Evolutionary conservation across 2,797 vertebrate species (phyloP).

Genomic region (Propithecus perrieri): DNA sequence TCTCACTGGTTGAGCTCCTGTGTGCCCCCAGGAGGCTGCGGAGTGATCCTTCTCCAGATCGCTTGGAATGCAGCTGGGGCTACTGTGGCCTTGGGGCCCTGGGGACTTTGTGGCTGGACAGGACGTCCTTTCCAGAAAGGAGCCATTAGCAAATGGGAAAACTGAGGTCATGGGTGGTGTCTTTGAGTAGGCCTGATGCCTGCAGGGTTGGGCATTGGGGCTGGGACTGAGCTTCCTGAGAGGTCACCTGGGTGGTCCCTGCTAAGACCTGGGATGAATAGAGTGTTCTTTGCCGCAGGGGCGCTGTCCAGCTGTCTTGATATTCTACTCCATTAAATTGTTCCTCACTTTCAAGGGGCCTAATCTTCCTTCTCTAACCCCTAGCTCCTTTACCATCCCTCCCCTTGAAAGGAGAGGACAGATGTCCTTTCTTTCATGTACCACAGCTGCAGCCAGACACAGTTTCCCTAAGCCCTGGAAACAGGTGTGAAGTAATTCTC

Average conservation of each 20-base stretch:
- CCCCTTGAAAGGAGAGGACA: conserved; percentile 44
- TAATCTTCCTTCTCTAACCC: background rate
- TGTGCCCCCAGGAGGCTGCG: background rate
- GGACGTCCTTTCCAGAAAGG: conserved; percentile 8
- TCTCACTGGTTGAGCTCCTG: background rate
- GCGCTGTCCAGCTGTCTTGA: background rate
- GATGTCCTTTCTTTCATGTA: conserved; percentile 39
- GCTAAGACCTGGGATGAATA: background rate
- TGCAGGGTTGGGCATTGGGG: background rate
- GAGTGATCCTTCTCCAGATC: background rate
- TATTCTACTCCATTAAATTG: background rate
- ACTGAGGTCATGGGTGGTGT: background rate
- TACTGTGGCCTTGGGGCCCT: background rate
- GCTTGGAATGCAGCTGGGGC: background rate
- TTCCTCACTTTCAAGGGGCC: conserved; percentile 15
- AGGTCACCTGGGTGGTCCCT: background rate
- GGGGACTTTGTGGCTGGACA: background rate
- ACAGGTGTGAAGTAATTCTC: conserved; percentile 53
- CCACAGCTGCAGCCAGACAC: conserved; percentile 37
- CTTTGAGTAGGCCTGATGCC: background rate
- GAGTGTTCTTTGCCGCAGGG: background rate
- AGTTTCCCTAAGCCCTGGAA: conserved; percentile 41
- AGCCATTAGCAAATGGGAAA: background rate
- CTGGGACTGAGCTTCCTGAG: background rate
- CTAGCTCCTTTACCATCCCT: background rate